Conservation (phyloP, 2,888 invertebrate genomes). For the Phlogophora meticulosa region DNA sequence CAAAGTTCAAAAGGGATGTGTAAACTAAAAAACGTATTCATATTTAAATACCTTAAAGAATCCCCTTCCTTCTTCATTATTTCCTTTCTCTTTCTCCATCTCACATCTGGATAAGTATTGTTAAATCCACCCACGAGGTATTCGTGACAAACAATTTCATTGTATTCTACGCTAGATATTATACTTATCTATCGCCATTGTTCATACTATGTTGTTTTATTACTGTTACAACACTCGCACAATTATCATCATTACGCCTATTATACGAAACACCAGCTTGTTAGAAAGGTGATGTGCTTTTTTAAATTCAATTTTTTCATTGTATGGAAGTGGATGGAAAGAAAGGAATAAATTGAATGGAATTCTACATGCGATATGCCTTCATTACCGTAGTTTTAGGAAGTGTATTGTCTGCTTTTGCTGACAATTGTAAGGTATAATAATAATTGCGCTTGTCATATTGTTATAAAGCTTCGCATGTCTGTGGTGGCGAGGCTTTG, state of each 20-base stretch:
- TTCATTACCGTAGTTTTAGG: background rate
- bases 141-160: conserved; percentile 38
- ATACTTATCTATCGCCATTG: conserved; percentile 43
- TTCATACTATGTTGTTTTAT: conserved; percentile 34
- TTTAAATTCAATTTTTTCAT: conserved; percentile 32
- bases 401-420: conserved; percentile 14
- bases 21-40: too few relatives aligned
- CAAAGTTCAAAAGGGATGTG: too few relatives aligned
- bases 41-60: too few relatives aligned
- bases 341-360: background rate
- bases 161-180: conserved; percentile 31
- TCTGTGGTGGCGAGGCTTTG: too few relatives aligned
- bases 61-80: too few relatives aligned
- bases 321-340: conserved; percentile 1
- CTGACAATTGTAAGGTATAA: background rate
- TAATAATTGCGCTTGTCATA: background rate
- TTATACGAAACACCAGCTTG: conserved; percentile 24
- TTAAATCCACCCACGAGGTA: conserved; percentile 12
- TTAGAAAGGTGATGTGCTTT: conserved; percentile 53
- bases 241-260: conserved; percentile 46
- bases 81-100: too few relatives aligned
- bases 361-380: background rate
- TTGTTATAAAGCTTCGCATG: too few relatives aligned
- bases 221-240: conserved; percentile 33
- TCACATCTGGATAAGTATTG: too few relatives aligned